phyloP scores from a whole-genome alignment of 1,140 invertebrate genomes.

The Centruroides vittatus region DNA sequence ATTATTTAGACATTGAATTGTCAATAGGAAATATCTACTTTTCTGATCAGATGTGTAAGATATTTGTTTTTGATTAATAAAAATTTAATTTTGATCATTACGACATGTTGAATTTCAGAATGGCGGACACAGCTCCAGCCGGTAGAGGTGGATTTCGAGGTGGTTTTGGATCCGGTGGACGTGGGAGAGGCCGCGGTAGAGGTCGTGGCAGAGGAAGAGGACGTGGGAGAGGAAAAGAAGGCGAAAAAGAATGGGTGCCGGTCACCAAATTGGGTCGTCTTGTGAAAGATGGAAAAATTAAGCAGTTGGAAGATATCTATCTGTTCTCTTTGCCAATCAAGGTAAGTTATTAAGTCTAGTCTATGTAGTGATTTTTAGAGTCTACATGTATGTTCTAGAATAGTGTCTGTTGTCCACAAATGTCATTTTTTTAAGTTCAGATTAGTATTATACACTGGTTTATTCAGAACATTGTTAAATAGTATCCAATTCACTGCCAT shows the following conservation, averaged over 20 bases:
- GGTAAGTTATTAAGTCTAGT: constrained; percentile 26
- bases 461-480: too few species aligned
- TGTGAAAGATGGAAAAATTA: constrained; percentile 95
- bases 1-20: too few species aligned
- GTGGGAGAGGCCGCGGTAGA: constrained; percentile 57
- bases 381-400: too few species aligned
- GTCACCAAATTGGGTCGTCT: constrained; percentile 96
- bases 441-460: too few species aligned
- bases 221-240: constrained; percentile 67
- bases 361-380: too few species aligned
- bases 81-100: too few species aligned
- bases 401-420: too few species aligned
- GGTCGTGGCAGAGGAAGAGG: constrained; percentile 56
- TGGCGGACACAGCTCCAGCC: background rate
- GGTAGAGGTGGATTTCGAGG: background rate
- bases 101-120: background rate
- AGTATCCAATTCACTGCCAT: too few species aligned
- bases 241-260: constrained; percentile 93
- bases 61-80: too few species aligned
- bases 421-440: too few species aligned
- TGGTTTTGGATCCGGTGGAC: constrained; percentile 33
- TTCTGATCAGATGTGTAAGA: too few species aligned
- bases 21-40: too few species aligned
- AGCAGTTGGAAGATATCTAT: constrained; percentile 93
- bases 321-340: constrained; percentile 99